A percentile compares a stretch with the other conserved stretches of the same genome.
phyloP scores from a whole-genome alignment of 37 sponge, comb jelly and placozoan genomes.

The Oopsacas minuta region DNA sequence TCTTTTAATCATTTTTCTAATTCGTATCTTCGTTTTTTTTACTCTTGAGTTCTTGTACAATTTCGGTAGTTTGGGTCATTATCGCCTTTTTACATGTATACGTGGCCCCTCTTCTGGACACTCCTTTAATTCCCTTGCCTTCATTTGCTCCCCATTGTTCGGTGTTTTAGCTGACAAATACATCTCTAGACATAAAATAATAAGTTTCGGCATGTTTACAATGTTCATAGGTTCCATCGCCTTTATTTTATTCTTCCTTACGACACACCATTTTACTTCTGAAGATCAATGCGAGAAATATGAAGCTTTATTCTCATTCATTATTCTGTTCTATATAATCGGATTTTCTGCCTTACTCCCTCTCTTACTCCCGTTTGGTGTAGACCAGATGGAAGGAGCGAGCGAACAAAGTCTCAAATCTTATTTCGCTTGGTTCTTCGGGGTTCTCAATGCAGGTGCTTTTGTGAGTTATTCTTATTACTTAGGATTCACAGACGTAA shows the following conservation, averaged over 20 bases:
- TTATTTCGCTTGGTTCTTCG: slow-evolving; percentile 3
- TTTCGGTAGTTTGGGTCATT: neutral
- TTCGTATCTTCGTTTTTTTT: neutral
- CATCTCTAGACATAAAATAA: neutral
- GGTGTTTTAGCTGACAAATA: neutral
- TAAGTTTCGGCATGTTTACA: neutral
- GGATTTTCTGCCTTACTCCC: neutral
- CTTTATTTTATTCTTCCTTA: neutral
- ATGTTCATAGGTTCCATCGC: neutral
- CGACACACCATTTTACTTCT: neutral
- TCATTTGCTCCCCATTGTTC: neutral
- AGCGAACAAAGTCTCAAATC: slow-evolving; percentile 2
- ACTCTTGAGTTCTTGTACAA: neutral
- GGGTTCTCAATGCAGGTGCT: neutral
- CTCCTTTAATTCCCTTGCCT: neutral
- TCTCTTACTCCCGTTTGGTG: neutral
- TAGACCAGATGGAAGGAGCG: slow-evolving; percentile 9
- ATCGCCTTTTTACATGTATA: neutral
- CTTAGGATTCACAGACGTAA: neutral
- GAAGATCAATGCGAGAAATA: neutral
- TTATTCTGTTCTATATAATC: neutral
- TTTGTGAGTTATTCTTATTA: neutral
- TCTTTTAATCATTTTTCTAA: neutral
- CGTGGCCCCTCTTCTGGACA: neutral
- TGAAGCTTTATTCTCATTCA: neutral